Conservation (phyloP, 1,140 invertebrate genomes). For the Semibalanus balanoides region DNA sequence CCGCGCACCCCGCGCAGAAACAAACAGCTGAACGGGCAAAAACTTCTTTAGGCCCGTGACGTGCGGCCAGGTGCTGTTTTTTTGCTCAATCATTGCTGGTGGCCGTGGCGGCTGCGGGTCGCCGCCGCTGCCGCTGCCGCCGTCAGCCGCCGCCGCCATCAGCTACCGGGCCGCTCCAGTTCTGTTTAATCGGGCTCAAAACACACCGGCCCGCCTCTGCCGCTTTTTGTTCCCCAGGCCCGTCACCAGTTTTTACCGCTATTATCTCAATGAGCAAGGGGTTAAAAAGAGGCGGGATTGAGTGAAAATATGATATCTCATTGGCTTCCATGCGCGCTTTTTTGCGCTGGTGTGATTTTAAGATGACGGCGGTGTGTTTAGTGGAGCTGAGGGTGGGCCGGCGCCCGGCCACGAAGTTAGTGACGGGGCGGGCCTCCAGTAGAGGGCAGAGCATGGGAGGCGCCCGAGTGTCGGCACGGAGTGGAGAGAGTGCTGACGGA, state of each 20-base stretch:
- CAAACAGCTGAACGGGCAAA: background rate
- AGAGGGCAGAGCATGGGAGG: too few species aligned
- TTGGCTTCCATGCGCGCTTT: background rate
- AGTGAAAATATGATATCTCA: constrained; percentile 2
- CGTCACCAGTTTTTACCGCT: background rate
- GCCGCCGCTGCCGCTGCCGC: too few species aligned
- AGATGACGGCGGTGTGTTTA: constrained; percentile 1
- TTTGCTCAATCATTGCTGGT: background rate
- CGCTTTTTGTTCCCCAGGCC: background rate
- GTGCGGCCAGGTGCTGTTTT: background rate
- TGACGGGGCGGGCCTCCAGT: background rate
- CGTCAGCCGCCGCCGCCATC: background rate
- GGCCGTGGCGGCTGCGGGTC: too few species aligned
- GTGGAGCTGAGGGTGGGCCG: background rate
- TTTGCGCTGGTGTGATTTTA: background rate
- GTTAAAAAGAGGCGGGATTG: constrained; percentile 1
- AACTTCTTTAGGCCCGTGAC: background rate
- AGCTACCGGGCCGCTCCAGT: background rate
- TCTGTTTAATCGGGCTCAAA: background rate
- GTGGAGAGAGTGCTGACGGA: too few species aligned
- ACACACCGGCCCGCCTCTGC: background rate
- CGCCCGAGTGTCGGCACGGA: too few species aligned
- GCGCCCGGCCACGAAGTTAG: too few species aligned
- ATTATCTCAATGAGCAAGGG: background rate
- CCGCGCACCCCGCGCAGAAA: background rate